These are phyloP conservation scores for Mola mola DNA, from an alignment of 2,113 vertebrate species.

Conservation along the genomic window DNA sequence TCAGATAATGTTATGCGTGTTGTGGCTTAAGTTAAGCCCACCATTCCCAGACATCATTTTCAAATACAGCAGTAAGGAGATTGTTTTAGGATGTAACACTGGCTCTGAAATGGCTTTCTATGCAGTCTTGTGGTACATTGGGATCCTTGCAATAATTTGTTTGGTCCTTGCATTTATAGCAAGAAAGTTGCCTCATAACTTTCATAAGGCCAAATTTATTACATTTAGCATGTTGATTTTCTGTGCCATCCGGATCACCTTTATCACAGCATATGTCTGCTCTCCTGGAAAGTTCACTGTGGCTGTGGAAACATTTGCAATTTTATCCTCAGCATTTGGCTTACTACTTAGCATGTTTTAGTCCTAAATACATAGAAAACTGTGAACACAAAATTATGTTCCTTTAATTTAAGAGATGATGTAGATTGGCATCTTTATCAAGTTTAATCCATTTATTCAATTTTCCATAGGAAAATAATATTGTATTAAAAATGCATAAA, in stretches of 20 bases:
- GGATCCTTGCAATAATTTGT: constrained; percentile 65
- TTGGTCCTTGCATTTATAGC: constrained; percentile 72
- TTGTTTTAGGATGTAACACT: constrained; percentile 68
- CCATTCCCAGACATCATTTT: constrained; percentile 66
- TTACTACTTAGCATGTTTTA: constrained; percentile 67
- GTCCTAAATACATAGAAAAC: no score
- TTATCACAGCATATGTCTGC: constrained; percentile 73
- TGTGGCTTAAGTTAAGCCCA: constrained; percentile 64
- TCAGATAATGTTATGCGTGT: constrained; percentile 62
- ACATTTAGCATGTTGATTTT: constrained; percentile 77
- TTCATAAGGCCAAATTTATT: constrained; percentile 72
- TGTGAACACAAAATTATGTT: no score
- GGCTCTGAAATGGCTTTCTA: constrained; percentile 71
- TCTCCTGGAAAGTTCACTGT: constrained; percentile 74
- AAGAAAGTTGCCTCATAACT: constrained; percentile 69
- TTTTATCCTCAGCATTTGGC: constrained; percentile 68
- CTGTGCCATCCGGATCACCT: constrained; percentile 73
- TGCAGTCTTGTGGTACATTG: constrained; percentile 67
- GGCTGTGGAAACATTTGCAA: constrained; percentile 75
- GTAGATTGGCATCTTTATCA: no score
- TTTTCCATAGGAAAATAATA: no score
- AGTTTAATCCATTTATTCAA: no score
- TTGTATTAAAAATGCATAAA: no score
- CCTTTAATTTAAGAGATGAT: no score
- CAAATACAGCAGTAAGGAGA: constrained; percentile 61